phyloP scores from a whole-genome alignment of 35 echinoderm and acorn worm species.

The Strongylocentrotus purpuratus region DNA sequence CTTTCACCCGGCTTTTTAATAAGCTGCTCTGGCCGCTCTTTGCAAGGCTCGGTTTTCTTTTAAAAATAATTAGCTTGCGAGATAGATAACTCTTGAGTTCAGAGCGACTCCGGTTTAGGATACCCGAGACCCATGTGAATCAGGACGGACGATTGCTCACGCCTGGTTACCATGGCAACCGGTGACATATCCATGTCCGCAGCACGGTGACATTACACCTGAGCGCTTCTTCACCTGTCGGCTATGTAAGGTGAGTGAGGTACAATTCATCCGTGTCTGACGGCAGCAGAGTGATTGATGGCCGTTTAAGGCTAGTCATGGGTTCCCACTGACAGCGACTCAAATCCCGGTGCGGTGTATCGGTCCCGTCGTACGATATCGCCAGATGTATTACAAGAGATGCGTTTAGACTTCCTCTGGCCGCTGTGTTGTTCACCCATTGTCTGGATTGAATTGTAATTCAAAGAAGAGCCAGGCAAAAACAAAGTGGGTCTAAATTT shows the following conservation, averaged over 20 bases:
- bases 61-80: constrained; percentile 6
- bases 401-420: background rate
- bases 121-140: constrained; percentile 15
- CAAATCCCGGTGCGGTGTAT: background rate
- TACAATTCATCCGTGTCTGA: constrained; percentile 17
- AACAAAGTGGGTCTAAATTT: background rate
- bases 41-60: background rate
- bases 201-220: constrained; percentile 9
- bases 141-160: background rate
- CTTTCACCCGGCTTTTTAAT: constrained; percentile 6
- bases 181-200: background rate
- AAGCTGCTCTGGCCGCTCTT: background rate
- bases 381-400: background rate
- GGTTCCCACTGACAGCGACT: constrained; percentile 7
- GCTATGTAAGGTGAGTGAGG: constrained; percentile 1
- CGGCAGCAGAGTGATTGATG: background rate
- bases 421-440: background rate
- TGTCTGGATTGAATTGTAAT: background rate
- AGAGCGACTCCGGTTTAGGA: constrained; percentile 1
- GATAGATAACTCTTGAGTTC: constrained; percentile 10
- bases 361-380: background rate
- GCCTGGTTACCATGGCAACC: background rate
- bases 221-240: constrained; percentile 14
- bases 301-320: background rate
- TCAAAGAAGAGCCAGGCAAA: background rate